These are phyloP conservation scores for Carettochelys insculpta DNA, from an alignment of 2,113 vertebrate species.

Conservation along the genomic window DNA sequence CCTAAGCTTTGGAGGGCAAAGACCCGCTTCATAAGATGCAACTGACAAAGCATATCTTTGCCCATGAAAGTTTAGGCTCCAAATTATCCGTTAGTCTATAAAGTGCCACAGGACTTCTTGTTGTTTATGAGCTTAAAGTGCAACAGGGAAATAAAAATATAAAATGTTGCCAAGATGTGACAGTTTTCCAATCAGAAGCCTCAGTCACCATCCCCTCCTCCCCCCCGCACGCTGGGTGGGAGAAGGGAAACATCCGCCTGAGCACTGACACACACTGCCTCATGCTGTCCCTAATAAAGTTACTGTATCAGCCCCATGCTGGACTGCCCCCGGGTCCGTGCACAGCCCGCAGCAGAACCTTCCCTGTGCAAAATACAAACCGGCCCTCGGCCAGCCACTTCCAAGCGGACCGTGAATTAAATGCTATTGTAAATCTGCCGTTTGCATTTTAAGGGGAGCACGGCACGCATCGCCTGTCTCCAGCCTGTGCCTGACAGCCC, in stretches of 20 bases:
- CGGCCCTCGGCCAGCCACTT: not conserved
- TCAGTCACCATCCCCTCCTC: not conserved
- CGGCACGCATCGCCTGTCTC: not conserved
- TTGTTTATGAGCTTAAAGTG: no score
- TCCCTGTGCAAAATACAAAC: not conserved
- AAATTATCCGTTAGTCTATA: no score
- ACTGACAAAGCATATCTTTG: no score
- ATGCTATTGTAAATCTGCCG: not conserved
- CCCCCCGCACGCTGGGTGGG: no score
- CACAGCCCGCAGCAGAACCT: not conserved
- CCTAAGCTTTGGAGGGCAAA: no score
- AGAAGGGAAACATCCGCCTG: not conserved
- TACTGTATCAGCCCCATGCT: not conserved
- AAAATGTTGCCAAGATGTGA: not conserved
- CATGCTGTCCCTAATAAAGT: not conserved
- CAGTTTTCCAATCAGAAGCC: not conserved
- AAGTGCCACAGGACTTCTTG: no score
- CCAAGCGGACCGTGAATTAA: not conserved
- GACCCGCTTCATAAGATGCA: no score
- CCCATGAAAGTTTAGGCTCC: no score
- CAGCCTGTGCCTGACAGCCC: not conserved
- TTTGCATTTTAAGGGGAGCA: not conserved
- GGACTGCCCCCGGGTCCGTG: not conserved
- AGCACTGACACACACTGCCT: not conserved
- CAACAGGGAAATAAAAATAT: no score